phyloP scores from a whole-genome alignment of 2,888 invertebrate genomes.

The Euproctis similis region DNA sequence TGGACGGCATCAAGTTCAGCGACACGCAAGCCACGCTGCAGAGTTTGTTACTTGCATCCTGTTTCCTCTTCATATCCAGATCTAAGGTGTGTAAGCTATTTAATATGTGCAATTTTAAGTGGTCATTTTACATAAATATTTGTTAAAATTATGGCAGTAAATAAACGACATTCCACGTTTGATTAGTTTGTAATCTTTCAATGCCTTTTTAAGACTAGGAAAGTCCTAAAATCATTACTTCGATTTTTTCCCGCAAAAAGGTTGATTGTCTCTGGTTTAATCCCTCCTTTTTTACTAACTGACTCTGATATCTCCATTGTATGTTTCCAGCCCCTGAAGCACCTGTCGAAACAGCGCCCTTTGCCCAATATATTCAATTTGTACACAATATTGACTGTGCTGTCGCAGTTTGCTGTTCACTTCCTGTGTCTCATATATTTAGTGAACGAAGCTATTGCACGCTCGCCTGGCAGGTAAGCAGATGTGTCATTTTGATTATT shows the following conservation, averaged over 20 bases:
- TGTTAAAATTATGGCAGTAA: too few relatives aligned
- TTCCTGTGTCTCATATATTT: slow-evolving; percentile 93
- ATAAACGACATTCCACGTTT: too few relatives aligned
- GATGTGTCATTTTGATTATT: too few relatives aligned
- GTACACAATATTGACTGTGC: slow-evolving; percentile 96
- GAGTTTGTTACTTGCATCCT: slow-evolving; percentile 95
- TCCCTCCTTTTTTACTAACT: too few relatives aligned
- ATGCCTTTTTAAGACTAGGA: too few relatives aligned
- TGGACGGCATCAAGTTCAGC: slow-evolving; percentile 98
- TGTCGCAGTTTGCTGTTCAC: slow-evolving; percentile 95
- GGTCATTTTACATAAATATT: too few relatives aligned
- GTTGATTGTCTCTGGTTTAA: too few relatives aligned
- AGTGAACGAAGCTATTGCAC: slow-evolving; percentile 84
- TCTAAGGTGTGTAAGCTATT: slow-evolving; percentile 94
- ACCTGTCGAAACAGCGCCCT: slow-evolving; percentile 94
- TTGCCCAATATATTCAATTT: slow-evolving; percentile 98
- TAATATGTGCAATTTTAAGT: too few relatives aligned
- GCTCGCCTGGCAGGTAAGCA: slow-evolving; percentile 81
- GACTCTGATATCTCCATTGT: too few relatives aligned
- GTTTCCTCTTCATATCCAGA: slow-evolving; percentile 98
- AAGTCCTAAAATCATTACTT: too few relatives aligned
- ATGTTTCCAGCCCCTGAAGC: slow-evolving; percentile 87
- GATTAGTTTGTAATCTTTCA: too few relatives aligned
- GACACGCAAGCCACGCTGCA: slow-evolving; percentile 98
- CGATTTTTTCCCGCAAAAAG: too few relatives aligned